Base-by-base conservation (phyloP, 1,140 invertebrate genomes). In the Bombus balteatus region DNA sequence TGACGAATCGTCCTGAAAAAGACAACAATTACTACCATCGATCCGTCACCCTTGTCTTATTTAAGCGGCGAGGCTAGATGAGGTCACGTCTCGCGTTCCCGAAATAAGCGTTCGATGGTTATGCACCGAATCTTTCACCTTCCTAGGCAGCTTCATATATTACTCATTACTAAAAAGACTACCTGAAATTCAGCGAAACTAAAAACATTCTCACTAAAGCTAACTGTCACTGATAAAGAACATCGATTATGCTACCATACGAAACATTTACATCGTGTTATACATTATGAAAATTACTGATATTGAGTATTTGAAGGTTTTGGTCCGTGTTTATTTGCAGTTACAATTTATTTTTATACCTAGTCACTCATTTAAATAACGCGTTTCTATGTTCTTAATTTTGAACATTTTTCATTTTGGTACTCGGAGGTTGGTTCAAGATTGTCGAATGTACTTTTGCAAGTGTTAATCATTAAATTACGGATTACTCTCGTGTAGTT, bases 21-120 rank as follows among this genome's bases (percentile, higher is more conserved):
- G 73, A 77, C 73, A 82, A 83, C 72, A 78, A 83, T 78, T 78
- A 78, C 65, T 62, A 76, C 53, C 81, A 43, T 85, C 57, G 78
- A 80, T 73, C 83, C 68, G 70, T 66, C 72, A 81, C 47, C 62
- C 71, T 83, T 70, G 73, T 86, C n/a, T 88, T 88, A 80, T 79
- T 88, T 59, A 80, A 88, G 57, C 81, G 25, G n/a, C 72, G 71
- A 68, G 68, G n/a, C 47, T 86, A 82, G 71, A 81, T 87, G 81
- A 86, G 77, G 22, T 89, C 75, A 88, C 37, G 66, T 68, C 18
- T 34, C 28, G 39, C 37, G 25, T 68, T 81, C 77, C 84, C 32
- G 28, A 83, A 86, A 88, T 83, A 86, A 73, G 37, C 73, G 41
- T 76, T 75, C 57, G 76, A 77, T 85, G 47, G 18, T 28, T 76